Conservation (phyloP, 2,797 vertebrate genomes). For the Champsocephalus gunnari region DNA sequence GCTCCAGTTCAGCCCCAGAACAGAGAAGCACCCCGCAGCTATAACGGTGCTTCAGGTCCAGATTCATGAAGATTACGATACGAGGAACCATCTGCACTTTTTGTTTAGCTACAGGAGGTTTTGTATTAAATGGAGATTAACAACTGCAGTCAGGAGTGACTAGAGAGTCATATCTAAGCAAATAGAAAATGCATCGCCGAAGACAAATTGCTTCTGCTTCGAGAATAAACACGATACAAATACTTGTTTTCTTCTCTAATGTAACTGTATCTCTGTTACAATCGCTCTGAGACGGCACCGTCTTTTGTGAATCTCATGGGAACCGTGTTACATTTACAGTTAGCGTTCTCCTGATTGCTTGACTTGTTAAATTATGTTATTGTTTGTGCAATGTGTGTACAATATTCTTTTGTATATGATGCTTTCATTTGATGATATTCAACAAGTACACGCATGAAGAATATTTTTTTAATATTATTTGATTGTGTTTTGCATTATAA, state of each 20-base stretch:
- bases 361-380: not conserved
- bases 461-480: no score
- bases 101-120: slow-evolving; percentile 17
- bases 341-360: not conserved
- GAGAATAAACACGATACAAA: not conserved
- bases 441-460: not conserved
- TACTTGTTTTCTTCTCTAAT: not conserved
- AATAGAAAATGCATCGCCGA: slow-evolving; percentile 13
- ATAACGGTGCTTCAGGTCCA: slow-evolving; percentile 19
- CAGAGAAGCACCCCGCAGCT: slow-evolving; percentile 35
- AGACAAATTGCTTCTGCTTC: not conserved
- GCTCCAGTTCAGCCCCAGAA: slow-evolving; percentile 24
- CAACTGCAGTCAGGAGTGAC: not conserved
- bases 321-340: not conserved
- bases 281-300: no score
- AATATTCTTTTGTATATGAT: not conserved
- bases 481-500: not conserved
- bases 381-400: not conserved
- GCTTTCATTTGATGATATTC: not conserved
- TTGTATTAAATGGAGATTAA: slow-evolving; percentile 19
- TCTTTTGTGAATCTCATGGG: not conserved
- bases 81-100: slow-evolving; percentile 9
- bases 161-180: not conserved
- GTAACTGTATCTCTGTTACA: not conserved
- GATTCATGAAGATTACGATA: slow-evolving; percentile 1